Evolutionary conservation across 1,140 invertebrate species (phyloP), one percentile per base, ranked within the genome.

Genomic region (Danaus melanippus): DNA sequence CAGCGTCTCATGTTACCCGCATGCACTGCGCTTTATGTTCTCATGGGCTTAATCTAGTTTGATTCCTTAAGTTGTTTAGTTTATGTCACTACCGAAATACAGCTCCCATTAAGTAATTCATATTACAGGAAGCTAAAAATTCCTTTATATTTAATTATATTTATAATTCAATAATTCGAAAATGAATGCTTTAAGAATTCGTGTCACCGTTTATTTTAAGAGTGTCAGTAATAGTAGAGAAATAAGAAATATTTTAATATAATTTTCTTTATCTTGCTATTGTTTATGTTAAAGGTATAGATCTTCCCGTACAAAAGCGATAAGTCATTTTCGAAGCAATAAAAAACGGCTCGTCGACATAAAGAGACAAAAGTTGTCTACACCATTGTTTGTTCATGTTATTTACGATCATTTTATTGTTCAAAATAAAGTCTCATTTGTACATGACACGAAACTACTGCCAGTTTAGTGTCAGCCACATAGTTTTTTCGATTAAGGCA

Each of bases 1-100:
- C 51, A 62, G 50, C 66, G 70, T 75, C 71, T 83, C 74, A 64
- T 65, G 73, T 79, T 84, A 76, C 76, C 66, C 64, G 73, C 73
- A 72, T 79, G 71, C 71, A 71, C 69, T 54, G 69, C 64, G 64
- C 68, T 73, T 79, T 79, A 78, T 71, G 66, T 64, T 53, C 21
- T 32, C 21, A 32, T 32, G 52, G 63, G 63, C 57, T 71, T 76
- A 76, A 73, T 73, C 69, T 73, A 79, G 67, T 70, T 74, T 69
- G 62, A 62, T 50, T 64, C 57, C 47, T 63, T 60, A 58, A 62
- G 58, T 57, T 62, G 54, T 62, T 50, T 53, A 50, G 9, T 44
- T 46, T 48, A 52, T 57, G 42, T 42, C 10, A 41, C 21, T 56
- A 48, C 53, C 46, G 52, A 67, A 66, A 58, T 63, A 65, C 63